phyloP scores from a whole-genome alignment of 2,888 invertebrate species.

The Pandemis corylana region DNA sequence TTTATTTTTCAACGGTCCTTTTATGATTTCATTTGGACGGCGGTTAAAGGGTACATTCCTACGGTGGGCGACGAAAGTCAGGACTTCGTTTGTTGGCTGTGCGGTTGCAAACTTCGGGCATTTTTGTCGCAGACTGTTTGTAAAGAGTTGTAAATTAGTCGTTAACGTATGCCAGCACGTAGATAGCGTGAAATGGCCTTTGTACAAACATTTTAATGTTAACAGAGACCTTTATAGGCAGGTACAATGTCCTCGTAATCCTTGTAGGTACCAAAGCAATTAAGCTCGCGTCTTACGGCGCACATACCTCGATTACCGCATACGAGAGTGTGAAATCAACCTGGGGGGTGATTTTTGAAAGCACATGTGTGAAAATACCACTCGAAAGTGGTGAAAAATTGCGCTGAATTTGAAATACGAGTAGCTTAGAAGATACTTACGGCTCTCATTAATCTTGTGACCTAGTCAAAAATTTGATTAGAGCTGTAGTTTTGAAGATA shows the following conservation, averaged over 20 bases:
- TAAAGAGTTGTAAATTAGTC: slow-evolving; percentile 9
- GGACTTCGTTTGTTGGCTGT: not conserved
- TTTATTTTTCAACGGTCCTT: slow-evolving; percentile 4
- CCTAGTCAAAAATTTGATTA: no score
- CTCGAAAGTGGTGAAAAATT: no score
- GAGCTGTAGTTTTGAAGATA: no score
- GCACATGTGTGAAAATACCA: no score
- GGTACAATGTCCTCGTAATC: not conserved
- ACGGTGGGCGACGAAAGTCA: slow-evolving; percentile 5
- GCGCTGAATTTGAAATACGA: no score
- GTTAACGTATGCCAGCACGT: slow-evolving; percentile 11
- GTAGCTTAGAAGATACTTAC: no score
- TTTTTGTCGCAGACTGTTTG: slow-evolving; percentile 9
- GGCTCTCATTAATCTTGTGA: no score
- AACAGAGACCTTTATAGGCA: not conserved
- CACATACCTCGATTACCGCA: no score
- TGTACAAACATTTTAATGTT: not conserved
- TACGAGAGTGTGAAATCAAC: no score
- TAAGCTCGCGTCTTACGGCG: no score
- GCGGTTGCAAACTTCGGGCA: not conserved
- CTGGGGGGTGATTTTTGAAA: no score
- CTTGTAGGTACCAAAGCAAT: not conserved
- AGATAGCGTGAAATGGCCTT: slow-evolving; percentile 7
- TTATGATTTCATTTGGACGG: slow-evolving; percentile 18
- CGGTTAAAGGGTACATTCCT: slow-evolving; percentile 11